Evolutionary conservation across 2,888 invertebrate species (phyloP).

Genomic region (Cryptosula pallasiana): DNA sequence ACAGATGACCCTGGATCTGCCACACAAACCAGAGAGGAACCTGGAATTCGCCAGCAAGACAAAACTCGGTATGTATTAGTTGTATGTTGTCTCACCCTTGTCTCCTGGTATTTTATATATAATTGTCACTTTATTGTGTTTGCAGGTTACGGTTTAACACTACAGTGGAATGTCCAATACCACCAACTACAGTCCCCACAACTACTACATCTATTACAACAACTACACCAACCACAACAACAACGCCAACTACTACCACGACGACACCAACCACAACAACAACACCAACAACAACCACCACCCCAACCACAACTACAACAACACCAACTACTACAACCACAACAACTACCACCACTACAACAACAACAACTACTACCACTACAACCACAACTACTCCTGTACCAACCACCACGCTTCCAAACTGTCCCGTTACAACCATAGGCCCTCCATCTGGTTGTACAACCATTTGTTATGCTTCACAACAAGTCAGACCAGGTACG

Average conservation of each 20-base stretch:
- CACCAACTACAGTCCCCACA: neutral
- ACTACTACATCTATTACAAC: too few relatives aligned
- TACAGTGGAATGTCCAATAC: neutral
- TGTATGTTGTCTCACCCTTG: too few relatives aligned
- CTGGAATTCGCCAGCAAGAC: neutral
- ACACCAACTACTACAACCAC: neutral
- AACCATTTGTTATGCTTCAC: neutral
- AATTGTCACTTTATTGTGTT: too few relatives aligned
- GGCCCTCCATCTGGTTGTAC: constrained; percentile 10
- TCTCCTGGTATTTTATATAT: too few relatives aligned
- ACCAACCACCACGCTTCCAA: neutral
- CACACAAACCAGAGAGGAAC: neutral
- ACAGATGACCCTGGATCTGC: neutral
- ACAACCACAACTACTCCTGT: neutral
- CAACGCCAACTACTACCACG: neutral
- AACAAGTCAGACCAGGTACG: neutral
- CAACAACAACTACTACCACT: neutral
- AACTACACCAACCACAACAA: too few relatives aligned
- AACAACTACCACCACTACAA: neutral
- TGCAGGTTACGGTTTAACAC: neutral
- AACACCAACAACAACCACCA: neutral
- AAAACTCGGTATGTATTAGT: neutral
- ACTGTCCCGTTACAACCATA: neutral
- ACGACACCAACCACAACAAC: neutral
- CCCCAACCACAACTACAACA: neutral